These are phyloP conservation scores for Phoebastria nigripes DNA, from an alignment of 2,797 vertebrate species.

Conservation along the genomic window DNA sequence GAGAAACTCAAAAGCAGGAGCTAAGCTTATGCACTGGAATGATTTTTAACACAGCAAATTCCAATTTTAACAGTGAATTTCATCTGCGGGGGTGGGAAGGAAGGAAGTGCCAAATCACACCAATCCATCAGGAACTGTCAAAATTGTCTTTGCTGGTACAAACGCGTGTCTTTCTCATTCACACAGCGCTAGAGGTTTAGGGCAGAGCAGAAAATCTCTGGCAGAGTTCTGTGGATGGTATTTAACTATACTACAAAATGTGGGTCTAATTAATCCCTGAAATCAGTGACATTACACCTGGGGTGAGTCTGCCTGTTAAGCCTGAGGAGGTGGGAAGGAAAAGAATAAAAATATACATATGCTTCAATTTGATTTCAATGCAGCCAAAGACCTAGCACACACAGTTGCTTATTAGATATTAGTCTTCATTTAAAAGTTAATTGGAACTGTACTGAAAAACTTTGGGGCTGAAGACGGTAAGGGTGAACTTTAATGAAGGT, in stretches of 20 bases:
- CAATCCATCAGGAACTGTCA: not conserved
- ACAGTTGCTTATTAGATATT: not conserved
- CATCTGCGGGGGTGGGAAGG: not conserved
- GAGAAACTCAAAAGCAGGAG: not conserved
- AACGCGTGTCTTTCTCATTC: not conserved
- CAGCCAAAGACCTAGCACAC: not conserved
- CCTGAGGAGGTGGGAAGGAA: not conserved
- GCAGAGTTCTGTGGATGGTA: not conserved
- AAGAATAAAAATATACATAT: not conserved
- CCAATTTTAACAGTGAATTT: not conserved
- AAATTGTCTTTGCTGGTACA: not conserved
- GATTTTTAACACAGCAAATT: not conserved
- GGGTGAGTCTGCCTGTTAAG: not conserved
- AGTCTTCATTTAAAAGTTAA: constrained; percentile 17
- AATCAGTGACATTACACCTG: not conserved
- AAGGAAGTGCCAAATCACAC: not conserved
- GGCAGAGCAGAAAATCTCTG: not conserved
- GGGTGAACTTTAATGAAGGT: not conserved
- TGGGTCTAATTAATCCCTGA: not conserved
- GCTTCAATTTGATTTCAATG: not conserved
- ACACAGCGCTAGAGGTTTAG: not conserved
- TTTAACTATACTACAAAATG: not conserved
- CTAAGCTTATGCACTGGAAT: not conserved
- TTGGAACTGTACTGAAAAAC: not conserved
- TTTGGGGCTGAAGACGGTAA: not conserved